A percentile compares a stretch with the other conserved stretches of the same genome.
Conservation (phyloP, 2,888 invertebrate genomes). For the Hemicrepidius hirtus region DNA sequence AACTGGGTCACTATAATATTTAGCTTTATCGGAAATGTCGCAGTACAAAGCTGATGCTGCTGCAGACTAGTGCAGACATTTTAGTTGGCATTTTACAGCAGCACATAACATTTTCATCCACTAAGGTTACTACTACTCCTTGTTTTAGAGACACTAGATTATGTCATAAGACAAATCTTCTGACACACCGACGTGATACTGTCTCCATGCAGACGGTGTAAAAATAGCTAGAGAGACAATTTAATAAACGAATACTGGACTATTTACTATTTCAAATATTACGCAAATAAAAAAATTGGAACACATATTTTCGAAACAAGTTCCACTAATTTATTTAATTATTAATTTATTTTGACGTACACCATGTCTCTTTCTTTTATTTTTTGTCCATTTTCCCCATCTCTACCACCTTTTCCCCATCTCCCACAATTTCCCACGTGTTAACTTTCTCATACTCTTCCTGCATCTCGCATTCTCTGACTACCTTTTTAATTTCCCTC, state of each 20-base stretch:
- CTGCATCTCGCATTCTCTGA: too few relatives aligned
- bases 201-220: constrained; percentile 8
- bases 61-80: constrained; percentile 40
- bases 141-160: constrained; percentile 32
- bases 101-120: constrained; percentile 28
- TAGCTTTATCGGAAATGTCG: constrained; percentile 50
- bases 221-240: constrained; percentile 12
- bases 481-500: too few relatives aligned
- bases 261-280: too few relatives aligned
- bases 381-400: too few relatives aligned
- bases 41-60: constrained; percentile 39
- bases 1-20: constrained; percentile 54
- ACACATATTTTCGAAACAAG: too few relatives aligned
- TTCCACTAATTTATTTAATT: too few relatives aligned
- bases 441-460: too few relatives aligned
- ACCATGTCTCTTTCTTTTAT: too few relatives aligned
- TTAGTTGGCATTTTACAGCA: constrained; percentile 32
- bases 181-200: constrained; percentile 22
- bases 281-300: too few relatives aligned
- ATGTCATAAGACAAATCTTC: constrained; percentile 37
- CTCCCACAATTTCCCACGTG: too few relatives aligned
- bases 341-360: too few relatives aligned
- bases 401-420: too few relatives aligned
- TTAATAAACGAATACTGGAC: constrained; percentile 11
- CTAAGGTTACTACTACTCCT: constrained; percentile 23